These are phyloP conservation scores for Lipotes vexillifer DNA, from an alignment of 2,113 vertebrate genomes.

Conservation along the genomic window DNA sequence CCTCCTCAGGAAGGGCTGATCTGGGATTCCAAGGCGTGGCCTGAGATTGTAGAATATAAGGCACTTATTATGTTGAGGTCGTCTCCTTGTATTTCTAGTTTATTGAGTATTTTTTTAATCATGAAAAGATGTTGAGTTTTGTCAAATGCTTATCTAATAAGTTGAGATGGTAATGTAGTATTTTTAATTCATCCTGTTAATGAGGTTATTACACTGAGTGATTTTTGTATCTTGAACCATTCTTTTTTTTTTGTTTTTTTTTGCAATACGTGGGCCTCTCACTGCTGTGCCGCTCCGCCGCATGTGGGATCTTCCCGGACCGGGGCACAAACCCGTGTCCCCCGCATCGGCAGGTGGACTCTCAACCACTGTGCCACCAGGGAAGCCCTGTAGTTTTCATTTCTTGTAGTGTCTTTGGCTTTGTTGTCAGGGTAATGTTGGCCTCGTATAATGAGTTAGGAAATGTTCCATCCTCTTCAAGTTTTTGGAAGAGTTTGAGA, in stretches of 20 bases:
- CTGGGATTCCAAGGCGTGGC: not conserved
- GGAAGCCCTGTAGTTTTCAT: not conserved
- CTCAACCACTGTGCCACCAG: too few relatives aligned
- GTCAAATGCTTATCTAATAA: not conserved
- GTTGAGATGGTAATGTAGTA: not conserved
- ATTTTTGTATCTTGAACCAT: not conserved
- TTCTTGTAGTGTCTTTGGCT: not conserved
- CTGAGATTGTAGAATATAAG: not conserved
- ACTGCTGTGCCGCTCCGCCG: too few relatives aligned
- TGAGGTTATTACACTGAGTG: not conserved
- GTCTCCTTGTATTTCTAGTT: not conserved
- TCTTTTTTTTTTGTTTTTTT: not conserved
- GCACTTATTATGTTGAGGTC: not conserved
- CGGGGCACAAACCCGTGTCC: too few relatives aligned
- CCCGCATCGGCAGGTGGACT: too few relatives aligned
- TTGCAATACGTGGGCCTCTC: too few relatives aligned
- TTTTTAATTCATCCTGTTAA: not conserved
- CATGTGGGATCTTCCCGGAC: fast-evolving
- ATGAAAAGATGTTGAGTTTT: not conserved
- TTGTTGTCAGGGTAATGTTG: not conserved
- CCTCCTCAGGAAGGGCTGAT: not conserved
- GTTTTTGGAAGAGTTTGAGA: not conserved
- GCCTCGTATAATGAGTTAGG: not conserved
- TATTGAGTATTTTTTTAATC: not conserved
- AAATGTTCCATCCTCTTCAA: not conserved